Percentiles rank a stretch among this genome's conserved stretches.
phyloP scores from a whole-genome alignment of 1,140 invertebrate genomes.

The Eufriesea mexicana region DNA sequence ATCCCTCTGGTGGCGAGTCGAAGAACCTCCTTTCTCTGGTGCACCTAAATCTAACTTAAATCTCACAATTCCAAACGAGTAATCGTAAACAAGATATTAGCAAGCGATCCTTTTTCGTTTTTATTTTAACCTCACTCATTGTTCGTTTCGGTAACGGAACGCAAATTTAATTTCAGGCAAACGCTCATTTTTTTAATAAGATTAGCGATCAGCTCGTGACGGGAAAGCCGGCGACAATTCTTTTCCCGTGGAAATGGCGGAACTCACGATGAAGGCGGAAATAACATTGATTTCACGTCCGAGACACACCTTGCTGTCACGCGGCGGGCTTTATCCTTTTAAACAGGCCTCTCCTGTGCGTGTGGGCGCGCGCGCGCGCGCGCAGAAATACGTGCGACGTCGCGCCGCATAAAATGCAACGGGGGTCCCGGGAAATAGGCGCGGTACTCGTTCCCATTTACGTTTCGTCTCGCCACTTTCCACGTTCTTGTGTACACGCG shows the following conservation, averaged over 20 bases:
- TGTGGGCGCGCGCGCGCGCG: not conserved
- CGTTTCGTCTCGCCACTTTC: not conserved
- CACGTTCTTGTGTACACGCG: not conserved
- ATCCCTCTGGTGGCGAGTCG: no score
- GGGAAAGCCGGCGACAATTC: conserved; percentile 21
- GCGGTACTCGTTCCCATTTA: conserved; percentile 22
- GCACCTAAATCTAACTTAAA: no score
- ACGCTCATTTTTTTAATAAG: not conserved
- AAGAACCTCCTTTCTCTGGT: no score
- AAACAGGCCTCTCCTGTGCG: conserved; percentile 39
- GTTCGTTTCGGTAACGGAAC: no score
- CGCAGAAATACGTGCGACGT: conserved; percentile 17
- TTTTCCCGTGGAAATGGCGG: not conserved
- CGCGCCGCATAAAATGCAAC: conserved; percentile 31
- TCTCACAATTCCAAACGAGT: no score
- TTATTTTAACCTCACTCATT: no score
- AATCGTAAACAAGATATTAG: no score
- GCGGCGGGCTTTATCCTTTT: conserved; percentile 40
- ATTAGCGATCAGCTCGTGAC: conserved; percentile 9
- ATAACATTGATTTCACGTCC: conserved; percentile 61
- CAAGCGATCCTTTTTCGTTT: no score
- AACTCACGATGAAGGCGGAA: conserved; percentile 18
- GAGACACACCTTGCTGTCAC: conserved; percentile 55
- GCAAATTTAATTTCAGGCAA: not conserved
- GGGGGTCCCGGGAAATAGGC: conserved; percentile 30